A percentile compares a stretch with the other conserved stretches of the same genome.
These are phyloP conservation scores for Asbolus verrucosus DNA, from an alignment of 1,140 invertebrate species.

Conservation along the genomic window DNA sequence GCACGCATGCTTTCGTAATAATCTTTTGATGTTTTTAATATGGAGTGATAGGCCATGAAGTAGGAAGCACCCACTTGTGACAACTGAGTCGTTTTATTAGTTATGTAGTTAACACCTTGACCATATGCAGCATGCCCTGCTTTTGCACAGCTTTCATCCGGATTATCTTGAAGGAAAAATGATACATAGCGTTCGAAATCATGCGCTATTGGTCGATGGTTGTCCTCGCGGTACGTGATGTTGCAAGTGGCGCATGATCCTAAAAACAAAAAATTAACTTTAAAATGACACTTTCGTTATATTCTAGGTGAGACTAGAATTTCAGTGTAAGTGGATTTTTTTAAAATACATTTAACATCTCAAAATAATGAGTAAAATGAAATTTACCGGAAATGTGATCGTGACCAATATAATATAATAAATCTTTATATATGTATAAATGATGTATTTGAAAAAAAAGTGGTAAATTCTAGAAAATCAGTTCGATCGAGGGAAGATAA, in stretches of 20 bases:
- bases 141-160: constrained; percentile 84
- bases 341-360: too few species aligned
- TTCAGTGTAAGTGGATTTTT: too few species aligned
- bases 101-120: constrained; percentile 74
- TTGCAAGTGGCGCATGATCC: constrained; percentile 66
- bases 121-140: constrained; percentile 88
- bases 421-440: too few species aligned
- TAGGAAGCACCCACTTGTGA: constrained; percentile 78
- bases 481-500: too few species aligned
- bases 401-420: too few species aligned
- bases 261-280: constrained; percentile 54
- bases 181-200: constrained; percentile 87
- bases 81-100: constrained; percentile 63
- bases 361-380: too few species aligned
- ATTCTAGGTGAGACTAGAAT: too few species aligned
- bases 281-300: constrained; percentile 4
- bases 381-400: too few species aligned
- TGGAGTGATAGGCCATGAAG: constrained; percentile 96
- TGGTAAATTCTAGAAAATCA: too few species aligned
- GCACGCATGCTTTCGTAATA: constrained; percentile 90
- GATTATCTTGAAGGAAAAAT: constrained; percentile 93
- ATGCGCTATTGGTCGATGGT: constrained; percentile 70
- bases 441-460: too few species aligned
- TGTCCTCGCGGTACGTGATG: constrained; percentile 66
- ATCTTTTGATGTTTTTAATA: constrained; percentile 91